A percentile compares a stretch with the other conserved stretches of the same genome.
These are phyloP conservation scores for Ridgeia piscesae DNA, from an alignment of 1,140 invertebrate genomes.

Conservation along the genomic window DNA sequence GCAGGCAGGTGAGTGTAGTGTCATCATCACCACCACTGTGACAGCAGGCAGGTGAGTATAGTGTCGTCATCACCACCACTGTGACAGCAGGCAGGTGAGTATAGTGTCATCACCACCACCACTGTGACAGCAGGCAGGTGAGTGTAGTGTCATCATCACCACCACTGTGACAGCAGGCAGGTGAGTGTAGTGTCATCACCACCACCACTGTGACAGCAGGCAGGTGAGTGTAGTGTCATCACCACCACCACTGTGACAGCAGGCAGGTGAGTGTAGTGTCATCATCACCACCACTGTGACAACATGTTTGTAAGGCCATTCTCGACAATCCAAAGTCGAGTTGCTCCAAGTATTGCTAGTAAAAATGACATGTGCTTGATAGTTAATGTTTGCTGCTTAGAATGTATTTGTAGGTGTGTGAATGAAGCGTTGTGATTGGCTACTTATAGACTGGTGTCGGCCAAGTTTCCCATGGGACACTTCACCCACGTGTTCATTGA, in stretches of 20 bases:
- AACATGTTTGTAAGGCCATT: slow-evolving; percentile 39
- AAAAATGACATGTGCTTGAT: too few species aligned
- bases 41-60: slow-evolving; percentile 46
- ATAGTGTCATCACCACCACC: slow-evolving; percentile 42
- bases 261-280: slow-evolving; percentile 45
- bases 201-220: slow-evolving; percentile 45
- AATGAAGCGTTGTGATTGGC: background rate
- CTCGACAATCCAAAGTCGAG: too few species aligned
- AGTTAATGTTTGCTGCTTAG: too few species aligned
- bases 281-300: slow-evolving; percentile 45
- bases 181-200: slow-evolving; percentile 43
- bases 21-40: slow-evolving; percentile 44
- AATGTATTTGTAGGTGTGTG: background rate
- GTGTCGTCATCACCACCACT: slow-evolving; percentile 43
- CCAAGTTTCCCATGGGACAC: slow-evolving; percentile 68
- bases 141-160: slow-evolving; percentile 40
- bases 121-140: slow-evolving; percentile 47
- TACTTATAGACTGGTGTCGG: background rate
- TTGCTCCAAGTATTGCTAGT: background rate
- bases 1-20: slow-evolving; percentile 44
- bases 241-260: slow-evolving; percentile 44
- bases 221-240: slow-evolving; percentile 44
- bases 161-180: slow-evolving; percentile 47
- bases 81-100: slow-evolving; percentile 47
- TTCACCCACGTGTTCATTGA: slow-evolving; percentile 88